Evolutionary conservation across 1,140 invertebrate genomes (phyloP).

Genomic region (Drosophila pandora): DNA sequence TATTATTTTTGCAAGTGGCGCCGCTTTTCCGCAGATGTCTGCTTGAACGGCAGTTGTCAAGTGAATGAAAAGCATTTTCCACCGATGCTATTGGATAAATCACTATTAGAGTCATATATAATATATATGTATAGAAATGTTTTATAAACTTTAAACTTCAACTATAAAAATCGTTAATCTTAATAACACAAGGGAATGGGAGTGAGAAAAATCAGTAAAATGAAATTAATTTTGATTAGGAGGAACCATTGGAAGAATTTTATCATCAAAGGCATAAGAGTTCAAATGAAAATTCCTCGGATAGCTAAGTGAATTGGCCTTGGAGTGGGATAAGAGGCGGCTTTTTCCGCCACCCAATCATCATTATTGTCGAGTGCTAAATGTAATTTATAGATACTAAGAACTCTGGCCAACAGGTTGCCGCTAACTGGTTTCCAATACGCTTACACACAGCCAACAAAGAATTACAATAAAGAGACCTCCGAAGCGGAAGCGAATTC

Average conservation of each 20-base stretch:
- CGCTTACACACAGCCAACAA: constrained; percentile 3
- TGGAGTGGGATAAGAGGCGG: constrained; percentile 39
- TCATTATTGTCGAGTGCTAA: constrained; percentile 48
- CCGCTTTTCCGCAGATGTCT: constrained; percentile 31
- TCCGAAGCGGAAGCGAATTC: constrained; percentile 66
- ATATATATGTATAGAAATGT: too few species aligned
- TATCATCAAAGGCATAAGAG: constrained; percentile 15
- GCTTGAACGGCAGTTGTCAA: background rate
- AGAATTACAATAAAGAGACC: constrained; percentile 59
- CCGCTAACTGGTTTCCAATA: constrained; percentile 53
- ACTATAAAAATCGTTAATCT: background rate
- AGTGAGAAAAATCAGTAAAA: constrained; percentile 21
- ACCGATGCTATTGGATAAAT: too few species aligned
- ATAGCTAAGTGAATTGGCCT: constrained; percentile 49
- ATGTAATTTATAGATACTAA: constrained; percentile 69
- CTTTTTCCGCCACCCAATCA: constrained; percentile 31
- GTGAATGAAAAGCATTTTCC: background rate
- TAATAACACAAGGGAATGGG: background rate
- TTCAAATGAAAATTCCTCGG: constrained; percentile 49
- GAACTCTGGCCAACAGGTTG: constrained; percentile 61
- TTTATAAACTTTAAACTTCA: too few species aligned
- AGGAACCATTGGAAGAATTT: background rate
- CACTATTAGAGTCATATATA: too few species aligned
- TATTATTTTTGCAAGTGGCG: constrained; percentile 11
- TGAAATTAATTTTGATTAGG: constrained; percentile 37